Evolutionary conservation across 30 jellyfish, hydroid and myxozoan genomes (phyloP), one percentile per base, ranked within the genome.

Genomic region (Turritopsis dohrnii): DNA sequence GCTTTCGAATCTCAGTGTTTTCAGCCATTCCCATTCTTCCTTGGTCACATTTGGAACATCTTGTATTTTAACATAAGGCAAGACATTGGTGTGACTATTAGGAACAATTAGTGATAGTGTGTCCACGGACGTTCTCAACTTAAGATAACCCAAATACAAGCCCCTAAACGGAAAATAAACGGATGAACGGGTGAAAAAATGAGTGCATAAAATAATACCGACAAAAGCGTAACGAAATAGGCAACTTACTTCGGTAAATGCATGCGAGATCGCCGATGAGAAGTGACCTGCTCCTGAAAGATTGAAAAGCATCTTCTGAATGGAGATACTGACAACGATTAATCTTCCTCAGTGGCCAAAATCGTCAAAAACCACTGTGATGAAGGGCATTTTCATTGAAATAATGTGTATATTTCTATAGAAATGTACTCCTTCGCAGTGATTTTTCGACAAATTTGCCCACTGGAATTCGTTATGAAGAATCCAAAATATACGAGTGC

Each of bases 21-120:
- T 82, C 41, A 82, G 30, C 89, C 89, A 82, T 21, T 82, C 7
- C 89, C 89, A 82, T 82, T 82, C 91, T 66, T 89, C 91, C 97
- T 80, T 94, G 23, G 99, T 94, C 54, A 94, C 99, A 71, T 89
- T 94, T 19, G 99, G 99, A 52, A 94, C 88, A 79, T 94, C 99
- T 72, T 94, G 88, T 73, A 94, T 81, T 66, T 94, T 94, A 5
- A 94, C 99, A 71, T 88, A 88, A 21, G 99, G 99, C 9, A 90
- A 84, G 28, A 89, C 73, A 81, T 94, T 94, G n/a, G 99, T 96
- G 28, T 85, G 93, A 30, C 79, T 60, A 21, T 94, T 96, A 1
- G 99, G 97, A 24, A 94, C 99, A 71, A 94, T 96, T 20, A 94
- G 85, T 1, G 99, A 94, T 66, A 94, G 85, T 24, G 99, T 86